phyloP scores from a whole-genome alignment of 1,140 invertebrate species.

The Bombyx mandarina region DNA sequence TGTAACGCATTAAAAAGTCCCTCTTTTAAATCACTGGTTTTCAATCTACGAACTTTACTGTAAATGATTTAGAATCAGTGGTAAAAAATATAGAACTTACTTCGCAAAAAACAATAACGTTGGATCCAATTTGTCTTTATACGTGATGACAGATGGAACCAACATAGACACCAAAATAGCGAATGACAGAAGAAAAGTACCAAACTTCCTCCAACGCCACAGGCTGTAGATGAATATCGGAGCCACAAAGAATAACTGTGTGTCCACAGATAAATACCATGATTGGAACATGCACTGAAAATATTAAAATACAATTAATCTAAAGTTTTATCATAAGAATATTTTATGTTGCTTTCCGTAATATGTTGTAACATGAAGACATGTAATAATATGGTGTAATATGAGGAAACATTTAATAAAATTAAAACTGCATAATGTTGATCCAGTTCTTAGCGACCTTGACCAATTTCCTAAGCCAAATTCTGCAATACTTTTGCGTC shows the following conservation, averaged over 20 bases:
- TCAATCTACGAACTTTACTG: no score
- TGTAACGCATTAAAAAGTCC: no score
- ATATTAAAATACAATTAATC: constrained; percentile 9
- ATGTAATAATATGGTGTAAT: no score
- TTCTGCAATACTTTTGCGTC: no score
- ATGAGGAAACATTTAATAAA: no score
- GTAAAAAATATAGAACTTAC: constrained; percentile 61
- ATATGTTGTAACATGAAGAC: no score
- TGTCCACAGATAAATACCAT: constrained; percentile 92
- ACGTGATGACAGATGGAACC: constrained; percentile 77
- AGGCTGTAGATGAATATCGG: constrained; percentile 81
- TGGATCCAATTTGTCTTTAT: constrained; percentile 73
- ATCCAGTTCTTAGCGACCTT: no score
- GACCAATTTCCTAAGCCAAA: no score
- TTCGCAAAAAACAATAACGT: constrained; percentile 76
- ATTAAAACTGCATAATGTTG: no score
- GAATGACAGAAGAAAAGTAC: constrained; percentile 70
- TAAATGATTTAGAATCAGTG: background rate
- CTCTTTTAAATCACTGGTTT: no score
- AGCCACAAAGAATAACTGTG: constrained; percentile 86
- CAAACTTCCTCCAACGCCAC: constrained; percentile 76
- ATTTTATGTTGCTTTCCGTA: no score
- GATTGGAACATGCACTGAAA: constrained; percentile 90
- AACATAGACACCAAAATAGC: constrained; percentile 70
- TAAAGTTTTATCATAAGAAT: background rate